Conservation (phyloP, 2,797 vertebrate species). For the Philypnodon macrostomus region DNA sequence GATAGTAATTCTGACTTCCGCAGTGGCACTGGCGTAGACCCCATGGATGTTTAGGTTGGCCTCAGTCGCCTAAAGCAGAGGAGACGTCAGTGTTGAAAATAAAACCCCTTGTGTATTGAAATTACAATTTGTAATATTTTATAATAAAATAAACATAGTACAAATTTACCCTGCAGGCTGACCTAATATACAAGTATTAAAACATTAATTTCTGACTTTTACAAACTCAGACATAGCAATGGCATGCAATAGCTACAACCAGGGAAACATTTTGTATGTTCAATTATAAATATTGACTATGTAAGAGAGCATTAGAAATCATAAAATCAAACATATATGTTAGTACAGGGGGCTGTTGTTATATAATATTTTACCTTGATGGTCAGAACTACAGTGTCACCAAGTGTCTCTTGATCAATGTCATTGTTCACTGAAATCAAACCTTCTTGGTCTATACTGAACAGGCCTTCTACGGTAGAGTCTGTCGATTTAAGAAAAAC, state of each 20-base stretch:
- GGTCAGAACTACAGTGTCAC: conserved; percentile 69
- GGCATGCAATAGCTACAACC: too few species aligned
- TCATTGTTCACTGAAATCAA: conserved; percentile 62
- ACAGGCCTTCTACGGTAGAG: conserved; percentile 52
- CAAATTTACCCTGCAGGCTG: too few species aligned
- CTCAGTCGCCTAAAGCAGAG: conserved; percentile 80
- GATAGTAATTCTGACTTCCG: conserved; percentile 77
- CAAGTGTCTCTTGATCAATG: conserved; percentile 82
- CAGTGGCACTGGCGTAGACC: conserved; percentile 51
- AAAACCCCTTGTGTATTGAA: too few species aligned
- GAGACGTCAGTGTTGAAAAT: conserved; percentile 10
- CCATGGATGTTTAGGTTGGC: conserved; percentile 59
- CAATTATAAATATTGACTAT: too few species aligned
- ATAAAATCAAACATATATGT: too few species aligned
- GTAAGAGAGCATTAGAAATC: too few species aligned
- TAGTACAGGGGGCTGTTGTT: neutral
- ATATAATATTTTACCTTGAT: conserved; percentile 73
- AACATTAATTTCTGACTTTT: too few species aligned
- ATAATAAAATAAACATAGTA: too few species aligned
- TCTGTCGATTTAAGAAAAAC: conserved; percentile 40
- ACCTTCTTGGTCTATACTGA: conserved; percentile 70
- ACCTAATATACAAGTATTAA: too few species aligned
- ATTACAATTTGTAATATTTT: too few species aligned
- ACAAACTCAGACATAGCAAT: too few species aligned
- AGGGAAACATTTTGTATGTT: too few species aligned